Evolutionary conservation across 2,888 invertebrate species (phyloP), one percentile per base, ranked within the genome.

Genomic region (Spatulosminthurus flaviceps): DNA sequence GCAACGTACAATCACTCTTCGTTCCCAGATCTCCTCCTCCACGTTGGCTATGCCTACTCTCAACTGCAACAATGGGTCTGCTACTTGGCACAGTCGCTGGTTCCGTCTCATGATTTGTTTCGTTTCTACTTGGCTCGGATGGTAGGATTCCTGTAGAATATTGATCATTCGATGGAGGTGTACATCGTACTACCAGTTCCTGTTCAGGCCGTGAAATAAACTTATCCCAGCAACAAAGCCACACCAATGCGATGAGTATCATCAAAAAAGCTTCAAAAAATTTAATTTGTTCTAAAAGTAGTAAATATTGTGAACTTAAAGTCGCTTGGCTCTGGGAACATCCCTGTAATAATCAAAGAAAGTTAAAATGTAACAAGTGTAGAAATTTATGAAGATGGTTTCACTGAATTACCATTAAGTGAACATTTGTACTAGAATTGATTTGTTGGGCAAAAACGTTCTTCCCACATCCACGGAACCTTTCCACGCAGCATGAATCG

Each of bases 401-500:
- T 51, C 51, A n/a, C 64, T 24, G n/a, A 64, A 64, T 21, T 75
- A 75, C 75, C 75, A 61, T 64, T 1, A 64, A 66, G 11, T 34
- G 29, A 16, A 75, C 13, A 64, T 66, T 66, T 24, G 24, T 24
- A 19, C 41, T 51, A 26, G 24, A 22, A n/a, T 22, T 51, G 72
- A 72, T 24, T 24, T 34, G 64, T 64, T 16, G 9, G 16, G 60
- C n/a, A 74, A 74, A 74, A 66, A 64, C 19, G 29, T 64, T 64
- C 34, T 64, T 29, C 21, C 75, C 77, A 69, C 77, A 77, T 9
- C 76, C 76, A 7, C 43, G 9, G 16, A 9, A 70, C 13, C 4
- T 16, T 2, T 16, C 22, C 21, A 79, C 67, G 26, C 79, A 79
- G 42, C 79, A 79, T 5, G 79, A 79, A 71, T 79, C 79, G 0